A percentile compares a stretch with the other conserved stretches of the same genome.
Evolutionary conservation across 2,113 vertebrate species (phyloP).

Genomic region (Engystomops pustulosus): DNA sequence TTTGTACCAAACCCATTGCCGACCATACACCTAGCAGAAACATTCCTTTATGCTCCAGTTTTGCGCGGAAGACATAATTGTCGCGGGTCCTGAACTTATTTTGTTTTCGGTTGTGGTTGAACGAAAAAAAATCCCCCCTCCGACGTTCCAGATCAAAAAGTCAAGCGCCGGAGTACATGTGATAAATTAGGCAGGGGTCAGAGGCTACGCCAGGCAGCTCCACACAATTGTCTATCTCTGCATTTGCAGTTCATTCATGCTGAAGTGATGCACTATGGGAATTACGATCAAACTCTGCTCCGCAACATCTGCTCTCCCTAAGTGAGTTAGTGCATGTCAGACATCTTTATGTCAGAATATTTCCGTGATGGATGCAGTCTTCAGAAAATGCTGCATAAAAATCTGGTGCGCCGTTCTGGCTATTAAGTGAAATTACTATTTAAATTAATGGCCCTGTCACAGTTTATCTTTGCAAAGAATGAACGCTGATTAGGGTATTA

Average conservation of each 20-base stretch:
- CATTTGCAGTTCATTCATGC: slow-evolving; percentile 97
- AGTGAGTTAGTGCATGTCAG: slow-evolving; percentile 99
- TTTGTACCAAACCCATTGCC: not conserved
- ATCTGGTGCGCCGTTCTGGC: slow-evolving; percentile 92
- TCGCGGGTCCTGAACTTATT: slow-evolving; percentile 62
- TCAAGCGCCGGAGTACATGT: slow-evolving; percentile 71
- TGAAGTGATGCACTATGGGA: slow-evolving; percentile 99
- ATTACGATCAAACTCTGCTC: slow-evolving; percentile 93
- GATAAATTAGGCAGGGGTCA: slow-evolving; percentile 79
- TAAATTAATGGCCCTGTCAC: slow-evolving; percentile 96
- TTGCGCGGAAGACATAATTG: slow-evolving; percentile 58
- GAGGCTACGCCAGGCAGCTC: slow-evolving; percentile 81
- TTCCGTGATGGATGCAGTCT: slow-evolving; percentile 94
- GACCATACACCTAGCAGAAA: not conserved
- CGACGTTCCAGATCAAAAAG: slow-evolving; percentile 74
- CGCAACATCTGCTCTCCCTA: slow-evolving; percentile 99
- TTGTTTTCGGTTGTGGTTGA: slow-evolving; percentile 63
- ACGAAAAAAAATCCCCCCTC: slow-evolving; percentile 51
- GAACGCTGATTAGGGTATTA: slow-evolving; percentile 98
- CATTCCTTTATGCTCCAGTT: not conserved
- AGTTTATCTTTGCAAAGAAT: slow-evolving; percentile 95
- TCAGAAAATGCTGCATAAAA: slow-evolving; percentile 93
- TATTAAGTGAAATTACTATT: slow-evolving; percentile 98
- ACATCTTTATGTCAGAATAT: slow-evolving; percentile 97
- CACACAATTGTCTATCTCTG: slow-evolving; percentile 89